Evolutionary conservation across 1,140 invertebrate species (phyloP).

Genomic region (Vanessa atalanta): DNA sequence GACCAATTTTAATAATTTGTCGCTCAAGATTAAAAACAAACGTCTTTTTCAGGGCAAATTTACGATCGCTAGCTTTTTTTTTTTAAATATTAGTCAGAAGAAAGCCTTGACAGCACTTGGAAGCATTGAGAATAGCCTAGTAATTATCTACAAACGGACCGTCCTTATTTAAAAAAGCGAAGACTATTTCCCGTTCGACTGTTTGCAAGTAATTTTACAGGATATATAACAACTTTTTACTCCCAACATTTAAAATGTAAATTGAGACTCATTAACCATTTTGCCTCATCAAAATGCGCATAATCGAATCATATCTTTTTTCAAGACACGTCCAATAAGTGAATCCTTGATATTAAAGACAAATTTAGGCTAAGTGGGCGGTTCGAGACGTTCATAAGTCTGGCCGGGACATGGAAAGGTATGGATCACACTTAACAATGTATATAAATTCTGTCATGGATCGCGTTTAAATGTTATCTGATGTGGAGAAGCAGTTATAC

Average conservation of each 20-base stretch:
- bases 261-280: conserved; percentile 55
- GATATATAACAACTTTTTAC: conserved; percentile 40
- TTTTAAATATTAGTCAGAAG: not conserved
- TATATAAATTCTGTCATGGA: conserved; percentile 28
- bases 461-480: conserved; percentile 25
- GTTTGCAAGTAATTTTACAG: conserved; percentile 20
- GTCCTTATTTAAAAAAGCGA: conserved; percentile 17
- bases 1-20: too few species aligned
- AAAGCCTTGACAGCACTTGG: not conserved
- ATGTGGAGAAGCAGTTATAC: conserved; percentile 6
- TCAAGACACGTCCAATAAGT: conserved; percentile 24
- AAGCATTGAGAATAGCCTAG: not conserved
- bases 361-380: conserved; percentile 26
- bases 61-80: too few species aligned
- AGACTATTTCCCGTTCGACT: conserved; percentile 26
- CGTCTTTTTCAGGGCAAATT: too few species aligned
- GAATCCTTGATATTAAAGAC: conserved; percentile 33
- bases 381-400: conserved; percentile 4
- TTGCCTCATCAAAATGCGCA: conserved; percentile 57
- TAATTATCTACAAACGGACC: not conserved
- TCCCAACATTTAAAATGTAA: conserved; percentile 52
- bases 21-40: too few species aligned
- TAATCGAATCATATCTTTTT: conserved; percentile 37
- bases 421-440: conserved; percentile 27
- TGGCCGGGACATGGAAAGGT: conserved; percentile 5